Conservation (phyloP, 2,797 vertebrate species). For the Onychomys arenicola region DNA sequence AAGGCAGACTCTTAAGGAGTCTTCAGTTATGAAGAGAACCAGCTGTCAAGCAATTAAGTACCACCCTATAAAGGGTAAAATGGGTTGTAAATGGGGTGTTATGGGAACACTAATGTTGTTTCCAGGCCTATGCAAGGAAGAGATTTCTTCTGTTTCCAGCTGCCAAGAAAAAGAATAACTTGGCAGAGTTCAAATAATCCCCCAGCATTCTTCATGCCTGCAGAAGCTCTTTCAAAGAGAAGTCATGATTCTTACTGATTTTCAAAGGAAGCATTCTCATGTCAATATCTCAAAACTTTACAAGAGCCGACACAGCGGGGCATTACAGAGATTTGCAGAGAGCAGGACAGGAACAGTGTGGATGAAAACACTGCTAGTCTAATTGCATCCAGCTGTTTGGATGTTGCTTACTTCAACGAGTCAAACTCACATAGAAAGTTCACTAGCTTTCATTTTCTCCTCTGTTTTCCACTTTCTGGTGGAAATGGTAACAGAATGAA, state of each 20-base stretch:
- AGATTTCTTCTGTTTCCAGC: slow-evolving; percentile 15
- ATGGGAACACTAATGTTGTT: background rate
- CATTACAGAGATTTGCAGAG: background rate
- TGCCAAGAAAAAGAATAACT: slow-evolving; percentile 10
- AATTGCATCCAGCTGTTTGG: slow-evolving; percentile 32
- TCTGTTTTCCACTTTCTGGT: slow-evolving; percentile 23
- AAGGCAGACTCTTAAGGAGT: slow-evolving; percentile 33
- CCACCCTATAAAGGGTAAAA: background rate
- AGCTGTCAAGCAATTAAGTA: background rate
- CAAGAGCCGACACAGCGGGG: background rate
- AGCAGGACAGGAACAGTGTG: background rate
- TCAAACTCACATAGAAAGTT: background rate
- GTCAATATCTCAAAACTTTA: slow-evolving; percentile 31
- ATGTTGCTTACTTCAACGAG: slow-evolving; percentile 53
- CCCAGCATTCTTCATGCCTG: background rate
- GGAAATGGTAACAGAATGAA: background rate
- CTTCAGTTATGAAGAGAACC: background rate
- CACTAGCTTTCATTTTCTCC: slow-evolving; percentile 44
- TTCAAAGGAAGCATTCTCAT: slow-evolving; percentile 38
- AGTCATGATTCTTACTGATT: slow-evolving; percentile 56
- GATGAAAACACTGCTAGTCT: background rate
- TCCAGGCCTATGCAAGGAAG: background rate
- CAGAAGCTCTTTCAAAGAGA: slow-evolving; percentile 45
- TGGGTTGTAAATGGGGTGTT: background rate
- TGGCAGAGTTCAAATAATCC: slow-evolving; percentile 6